phyloP scores from a whole-genome alignment of 2,113 vertebrate species.

The Engraulis encrasicolus region DNA sequence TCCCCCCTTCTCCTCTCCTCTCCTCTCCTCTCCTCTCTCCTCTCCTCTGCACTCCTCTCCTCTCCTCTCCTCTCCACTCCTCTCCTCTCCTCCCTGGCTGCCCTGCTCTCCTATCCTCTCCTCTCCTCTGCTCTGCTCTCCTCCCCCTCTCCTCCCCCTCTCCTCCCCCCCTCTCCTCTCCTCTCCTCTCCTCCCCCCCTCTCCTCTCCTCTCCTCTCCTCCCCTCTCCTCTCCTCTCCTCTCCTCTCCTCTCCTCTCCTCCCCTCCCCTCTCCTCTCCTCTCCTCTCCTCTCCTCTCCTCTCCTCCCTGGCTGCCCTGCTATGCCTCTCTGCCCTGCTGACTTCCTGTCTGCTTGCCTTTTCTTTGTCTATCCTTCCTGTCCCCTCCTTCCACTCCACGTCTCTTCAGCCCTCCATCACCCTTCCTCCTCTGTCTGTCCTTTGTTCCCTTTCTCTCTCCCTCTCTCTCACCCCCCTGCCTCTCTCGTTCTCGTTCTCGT shows the following conservation, averaged over 20 bases:
- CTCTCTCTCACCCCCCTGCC: slow-evolving; percentile 22
- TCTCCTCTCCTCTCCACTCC: too few species aligned
- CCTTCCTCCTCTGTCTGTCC: background rate
- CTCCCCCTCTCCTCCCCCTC: background rate
- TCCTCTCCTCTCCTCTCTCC: background rate
- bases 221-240: background rate
- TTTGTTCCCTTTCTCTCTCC: slow-evolving; percentile 40
- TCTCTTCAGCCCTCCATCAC: slow-evolving; percentile 9
- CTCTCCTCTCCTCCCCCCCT: background rate
- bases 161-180: background rate
- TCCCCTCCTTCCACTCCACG: slow-evolving; percentile 48
- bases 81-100: background rate
- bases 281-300: slow-evolving; percentile 33
- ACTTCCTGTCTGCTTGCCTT: slow-evolving; percentile 44
- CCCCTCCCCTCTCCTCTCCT: background rate
- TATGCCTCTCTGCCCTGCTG: slow-evolving; percentile 30
- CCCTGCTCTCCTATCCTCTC: background rate
- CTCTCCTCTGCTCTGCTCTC: background rate
- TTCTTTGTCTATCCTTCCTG: slow-evolving; percentile 40
- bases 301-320: background rate
- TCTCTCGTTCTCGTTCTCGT: background rate
- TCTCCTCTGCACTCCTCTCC: background rate
- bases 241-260: background rate
- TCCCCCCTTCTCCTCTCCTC: background rate
- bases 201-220: background rate